A percentile compares a stretch with the other conserved stretches of the same genome.
Conservation (phyloP, 2,113 vertebrate genomes). For the Echinops telfairi region DNA sequence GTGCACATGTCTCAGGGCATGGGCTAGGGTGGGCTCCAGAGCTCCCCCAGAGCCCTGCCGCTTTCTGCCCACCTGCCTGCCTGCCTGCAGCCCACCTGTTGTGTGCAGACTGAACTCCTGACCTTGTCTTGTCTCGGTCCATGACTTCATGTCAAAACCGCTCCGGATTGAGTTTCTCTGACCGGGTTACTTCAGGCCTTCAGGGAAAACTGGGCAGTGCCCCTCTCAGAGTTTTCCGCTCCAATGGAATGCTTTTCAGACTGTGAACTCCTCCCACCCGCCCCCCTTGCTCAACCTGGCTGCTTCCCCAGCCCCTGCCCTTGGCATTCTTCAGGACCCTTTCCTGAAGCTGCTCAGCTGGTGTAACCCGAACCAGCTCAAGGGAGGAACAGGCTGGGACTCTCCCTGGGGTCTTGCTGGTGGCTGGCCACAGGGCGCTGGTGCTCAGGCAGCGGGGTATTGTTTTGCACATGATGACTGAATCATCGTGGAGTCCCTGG, state of each 20-base stretch:
- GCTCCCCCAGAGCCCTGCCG: too few relatives aligned
- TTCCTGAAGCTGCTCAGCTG: not conserved
- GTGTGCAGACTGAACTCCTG: constrained; percentile 81
- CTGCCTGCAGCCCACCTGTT: constrained; percentile 73
- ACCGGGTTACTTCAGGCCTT: constrained; percentile 81
- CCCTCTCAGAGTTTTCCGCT: not conserved
- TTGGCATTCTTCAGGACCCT: not conserved
- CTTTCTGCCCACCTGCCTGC: constrained; percentile 40
- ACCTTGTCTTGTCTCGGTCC: constrained; percentile 80
- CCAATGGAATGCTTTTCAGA: not conserved
- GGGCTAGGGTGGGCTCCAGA: not conserved
- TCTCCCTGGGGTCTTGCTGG: not conserved
- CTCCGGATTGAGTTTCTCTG: constrained; percentile 84
- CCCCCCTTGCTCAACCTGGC: not conserved
- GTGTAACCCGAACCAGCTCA: not conserved
- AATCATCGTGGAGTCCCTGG: not conserved
- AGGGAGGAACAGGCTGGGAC: not conserved
- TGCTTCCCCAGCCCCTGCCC: not conserved
- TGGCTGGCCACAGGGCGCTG: not conserved
- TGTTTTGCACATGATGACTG: not conserved
- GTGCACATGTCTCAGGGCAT: not conserved
- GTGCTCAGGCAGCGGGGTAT: not conserved
- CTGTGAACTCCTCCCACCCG: not conserved
- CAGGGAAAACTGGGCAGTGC: constrained; percentile 78
- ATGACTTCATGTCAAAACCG: constrained; percentile 75